Evolutionary conservation across 2,113 vertebrate species (phyloP).

Genomic region (Campylomormyrus numenius): DNA sequence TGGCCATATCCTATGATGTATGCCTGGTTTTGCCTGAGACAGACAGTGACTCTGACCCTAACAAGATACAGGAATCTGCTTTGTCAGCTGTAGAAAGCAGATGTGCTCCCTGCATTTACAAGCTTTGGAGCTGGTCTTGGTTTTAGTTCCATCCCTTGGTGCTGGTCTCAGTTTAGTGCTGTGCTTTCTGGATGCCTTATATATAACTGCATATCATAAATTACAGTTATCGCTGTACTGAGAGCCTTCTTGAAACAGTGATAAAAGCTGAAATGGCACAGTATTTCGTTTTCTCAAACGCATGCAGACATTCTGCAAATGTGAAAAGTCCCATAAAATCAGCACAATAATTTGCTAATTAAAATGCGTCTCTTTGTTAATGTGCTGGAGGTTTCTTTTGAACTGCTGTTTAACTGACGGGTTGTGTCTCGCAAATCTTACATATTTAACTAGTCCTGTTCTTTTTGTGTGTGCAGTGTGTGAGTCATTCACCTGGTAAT

Average conservation of each 20-base stretch:
- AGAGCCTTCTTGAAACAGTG: neutral
- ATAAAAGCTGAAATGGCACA: neutral
- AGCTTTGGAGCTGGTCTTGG: neutral
- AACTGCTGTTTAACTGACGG: neutral
- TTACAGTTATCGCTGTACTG: neutral
- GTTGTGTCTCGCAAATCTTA: neutral
- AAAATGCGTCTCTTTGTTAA: neutral
- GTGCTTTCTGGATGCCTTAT: neutral
- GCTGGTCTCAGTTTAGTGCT: neutral
- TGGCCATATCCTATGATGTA: neutral
- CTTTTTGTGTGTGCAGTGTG: neutral
- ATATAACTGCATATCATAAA: neutral
- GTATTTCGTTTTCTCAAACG: neutral
- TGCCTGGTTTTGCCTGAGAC: neutral
- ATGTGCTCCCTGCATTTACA: neutral
- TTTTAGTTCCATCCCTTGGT: neutral
- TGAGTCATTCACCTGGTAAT: neutral
- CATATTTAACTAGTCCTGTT: neutral
- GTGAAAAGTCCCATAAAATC: neutral
- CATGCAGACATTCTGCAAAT: neutral
- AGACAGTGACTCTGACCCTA: neutral
- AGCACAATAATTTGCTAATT: neutral
- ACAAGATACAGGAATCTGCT: neutral
- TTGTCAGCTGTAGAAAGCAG: neutral
- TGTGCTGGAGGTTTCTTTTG: neutral